Conservation (phyloP, 2,888 invertebrate species). For the Gastrophysa polygoni region DNA sequence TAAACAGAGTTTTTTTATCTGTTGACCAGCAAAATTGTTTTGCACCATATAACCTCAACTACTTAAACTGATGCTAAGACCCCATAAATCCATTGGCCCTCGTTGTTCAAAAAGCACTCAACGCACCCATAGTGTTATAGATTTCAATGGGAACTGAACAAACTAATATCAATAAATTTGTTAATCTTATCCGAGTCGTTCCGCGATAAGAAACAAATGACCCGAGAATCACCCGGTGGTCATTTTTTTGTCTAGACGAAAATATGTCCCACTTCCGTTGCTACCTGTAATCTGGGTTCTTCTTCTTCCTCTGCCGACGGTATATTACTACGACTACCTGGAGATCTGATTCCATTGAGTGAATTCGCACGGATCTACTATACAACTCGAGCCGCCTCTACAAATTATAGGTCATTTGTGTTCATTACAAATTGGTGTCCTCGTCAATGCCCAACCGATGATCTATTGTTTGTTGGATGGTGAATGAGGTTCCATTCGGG, state of each 20-base stretch:
- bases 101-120: not conserved
- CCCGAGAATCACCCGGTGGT: constrained; percentile 27
- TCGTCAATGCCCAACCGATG: constrained; percentile 2
- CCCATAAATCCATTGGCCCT: no score
- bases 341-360: constrained; percentile 13
- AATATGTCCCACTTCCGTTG: constrained; percentile 38
- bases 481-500: no score
- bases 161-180: constrained; percentile 31
- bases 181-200: constrained; percentile 27
- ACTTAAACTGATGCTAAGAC: no score
- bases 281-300: constrained; percentile 41
- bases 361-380: constrained; percentile 19
- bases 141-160: constrained; percentile 22
- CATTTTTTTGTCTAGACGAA: constrained; percentile 43
- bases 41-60: no score
- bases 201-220: constrained; percentile 20
- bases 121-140: constrained; percentile 13
- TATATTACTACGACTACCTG: constrained; percentile 23
- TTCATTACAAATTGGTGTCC: constrained; percentile 20
- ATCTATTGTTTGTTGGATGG: no score
- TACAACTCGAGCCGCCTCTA: constrained; percentile 11
- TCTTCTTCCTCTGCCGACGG: constrained; percentile 21
- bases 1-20: no score
- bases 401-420: constrained; percentile 23
- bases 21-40: no score